A percentile compares a stretch with the other conserved stretches of the same genome.
Evolutionary conservation across 1,140 invertebrate genomes (phyloP).

Genomic region (Drosophila pectinifera): DNA sequence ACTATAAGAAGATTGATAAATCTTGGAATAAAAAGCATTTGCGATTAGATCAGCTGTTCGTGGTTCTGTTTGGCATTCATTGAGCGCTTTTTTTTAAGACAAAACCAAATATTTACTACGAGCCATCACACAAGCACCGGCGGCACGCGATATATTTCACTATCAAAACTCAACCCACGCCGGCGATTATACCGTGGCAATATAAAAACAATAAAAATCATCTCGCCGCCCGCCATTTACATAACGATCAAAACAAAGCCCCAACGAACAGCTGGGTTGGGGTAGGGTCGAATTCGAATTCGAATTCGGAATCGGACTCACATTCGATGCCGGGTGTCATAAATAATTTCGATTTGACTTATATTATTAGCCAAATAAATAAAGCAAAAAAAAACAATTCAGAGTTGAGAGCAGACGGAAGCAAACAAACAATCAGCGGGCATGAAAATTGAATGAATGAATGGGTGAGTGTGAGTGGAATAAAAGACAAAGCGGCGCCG

Average conservation of each 20-base stretch:
- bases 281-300: constrained; percentile 49
- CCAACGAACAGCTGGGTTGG: constrained; percentile 37
- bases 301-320: constrained; percentile 21
- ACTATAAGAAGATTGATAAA: not conserved
- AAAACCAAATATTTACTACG: constrained; percentile 51
- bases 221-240: constrained; percentile 66
- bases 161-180: constrained; percentile 37
- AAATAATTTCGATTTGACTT: constrained; percentile 82
- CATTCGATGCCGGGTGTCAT: constrained; percentile 72
- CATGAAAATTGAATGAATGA: constrained; percentile 70
- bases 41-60: constrained; percentile 50
- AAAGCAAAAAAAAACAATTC: constrained; percentile 39
- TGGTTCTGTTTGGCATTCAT: constrained; percentile 26
- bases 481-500: constrained; percentile 72
- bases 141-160: constrained; percentile 22
- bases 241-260: constrained; percentile 79
- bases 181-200: constrained; percentile 57
- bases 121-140: constrained; percentile 19
- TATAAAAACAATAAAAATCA: constrained; percentile 77
- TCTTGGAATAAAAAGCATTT: not conserved
- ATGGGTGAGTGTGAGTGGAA: constrained; percentile 27
- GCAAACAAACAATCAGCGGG: constrained; percentile 66
- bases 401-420: constrained; percentile 41
- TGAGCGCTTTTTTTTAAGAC: constrained; percentile 30
- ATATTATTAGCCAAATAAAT: constrained; percentile 83